Base-by-base conservation (phyloP, 2,797 vertebrate genomes). In the Otus scops region DNA sequence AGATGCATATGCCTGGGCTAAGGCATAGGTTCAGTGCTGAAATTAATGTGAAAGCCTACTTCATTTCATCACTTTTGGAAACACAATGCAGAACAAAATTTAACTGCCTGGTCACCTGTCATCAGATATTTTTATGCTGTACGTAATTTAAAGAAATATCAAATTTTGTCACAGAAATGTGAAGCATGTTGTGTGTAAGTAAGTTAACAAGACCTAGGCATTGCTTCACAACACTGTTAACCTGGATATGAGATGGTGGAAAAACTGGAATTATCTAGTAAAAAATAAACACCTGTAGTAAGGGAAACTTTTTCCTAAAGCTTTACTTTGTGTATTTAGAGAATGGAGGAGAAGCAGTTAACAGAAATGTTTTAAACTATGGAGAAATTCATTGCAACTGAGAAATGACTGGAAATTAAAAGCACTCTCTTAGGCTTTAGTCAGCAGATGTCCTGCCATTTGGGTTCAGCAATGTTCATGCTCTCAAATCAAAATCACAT, bases 361-460 rank as follows among this genome's bases (percentile, higher is more conserved):
- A 83, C 32, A 88, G 34, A 88, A 85, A 79, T 59, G 23, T 54
- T 89, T 23, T n/a, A 45, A 93, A 70, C 47, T 50, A 20, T 74
- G 48, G 64, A 70, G 53, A 85, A 95, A 95, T 87, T 85, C 15
- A 36, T 70, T 63, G n/a, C 50, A 94, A 47, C 78, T 85, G 64
- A 80, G 74, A 85, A 79, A 89, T 87, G 22, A 64, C 75, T 92
- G 48, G 64, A 94, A 80, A 92, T 28, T 82, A 88, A 94, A 95
- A 96, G 83, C 69, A 67, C 47, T 89, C 43, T 61, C 50, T 56
- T 43, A 80, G 48, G 67, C 53, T 94, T 95, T 91, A 83, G 53
- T 79, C 86, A 93, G 94, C 96, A 97, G 92, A 95, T 96, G 93
- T 92, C 70, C 75, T 97, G 84, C 88, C 93, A 94, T 96, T 96